A percentile compares a stretch with the other conserved stretches of the same genome.
These are phyloP conservation scores for Girardinus metallicus DNA, from an alignment of 2,797 vertebrate genomes.

Conservation along the genomic window DNA sequence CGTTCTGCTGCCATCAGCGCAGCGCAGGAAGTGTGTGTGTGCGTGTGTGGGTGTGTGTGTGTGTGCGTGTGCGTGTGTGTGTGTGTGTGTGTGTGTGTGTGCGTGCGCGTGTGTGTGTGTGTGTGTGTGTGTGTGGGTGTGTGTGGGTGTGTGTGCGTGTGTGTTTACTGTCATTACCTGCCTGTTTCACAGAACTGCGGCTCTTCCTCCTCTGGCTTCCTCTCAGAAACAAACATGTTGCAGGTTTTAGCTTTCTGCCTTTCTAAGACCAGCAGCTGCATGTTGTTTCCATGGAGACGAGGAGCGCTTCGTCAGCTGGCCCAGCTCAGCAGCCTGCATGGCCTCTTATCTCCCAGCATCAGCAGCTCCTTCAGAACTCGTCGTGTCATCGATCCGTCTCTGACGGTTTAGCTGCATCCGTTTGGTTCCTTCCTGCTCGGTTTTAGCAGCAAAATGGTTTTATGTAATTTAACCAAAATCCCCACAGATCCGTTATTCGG, in stretches of 20 bases:
- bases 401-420: too few relatives aligned
- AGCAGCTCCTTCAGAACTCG: too few relatives aligned
- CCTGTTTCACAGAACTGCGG: not conserved
- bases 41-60: not conserved
- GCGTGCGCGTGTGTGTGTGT: too few relatives aligned
- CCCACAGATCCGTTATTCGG: too few relatives aligned
- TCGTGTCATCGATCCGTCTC: too few relatives aligned
- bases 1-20: constrained; percentile 28
- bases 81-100: not conserved
- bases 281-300: not conserved
- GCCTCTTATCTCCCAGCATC: too few relatives aligned
- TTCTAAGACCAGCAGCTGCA: too few relatives aligned
- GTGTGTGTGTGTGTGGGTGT: not conserved
- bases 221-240: not conserved
- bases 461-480: too few relatives aligned
- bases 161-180: not conserved
- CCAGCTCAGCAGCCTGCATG: too few relatives aligned
- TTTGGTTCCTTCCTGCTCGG: too few relatives aligned
- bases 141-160: constrained; percentile 2
- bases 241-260: not conserved
- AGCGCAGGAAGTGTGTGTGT: constrained; percentile 37
- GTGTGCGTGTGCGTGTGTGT: not conserved
- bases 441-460: too few relatives aligned
- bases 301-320: not conserved
- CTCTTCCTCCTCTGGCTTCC: not conserved